phyloP scores from a whole-genome alignment of 2,113 vertebrate genomes.

The Hirundichthys speculiger region DNA sequence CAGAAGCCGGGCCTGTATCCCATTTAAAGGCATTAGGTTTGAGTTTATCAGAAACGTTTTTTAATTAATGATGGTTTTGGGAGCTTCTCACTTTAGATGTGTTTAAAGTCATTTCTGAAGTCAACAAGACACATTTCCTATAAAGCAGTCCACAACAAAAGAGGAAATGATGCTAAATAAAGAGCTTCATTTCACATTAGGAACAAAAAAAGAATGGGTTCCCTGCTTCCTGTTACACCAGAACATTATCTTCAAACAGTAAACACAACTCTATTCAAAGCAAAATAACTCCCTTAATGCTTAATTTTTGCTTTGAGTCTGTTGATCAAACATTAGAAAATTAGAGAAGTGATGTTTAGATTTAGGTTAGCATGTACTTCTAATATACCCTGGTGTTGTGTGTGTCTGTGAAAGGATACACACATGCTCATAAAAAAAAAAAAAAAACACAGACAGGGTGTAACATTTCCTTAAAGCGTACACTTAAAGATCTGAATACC shows the following conservation, averaged over 20 bases:
- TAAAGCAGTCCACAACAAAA: too few relatives aligned
- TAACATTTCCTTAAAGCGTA: slow-evolving; percentile 22
- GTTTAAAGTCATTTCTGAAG: too few relatives aligned
- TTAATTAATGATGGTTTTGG: too few relatives aligned
- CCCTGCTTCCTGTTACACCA: background rate
- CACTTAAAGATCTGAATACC: slow-evolving; percentile 58
- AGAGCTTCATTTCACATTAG: background rate
- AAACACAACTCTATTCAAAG: background rate
- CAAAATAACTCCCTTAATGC: too few relatives aligned
- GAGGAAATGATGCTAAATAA: slow-evolving; percentile 1
- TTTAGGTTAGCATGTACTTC: too few relatives aligned
- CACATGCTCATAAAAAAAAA: too few relatives aligned
- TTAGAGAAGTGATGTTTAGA: slow-evolving; percentile 3
- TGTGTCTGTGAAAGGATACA: background rate
- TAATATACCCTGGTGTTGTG: too few relatives aligned
- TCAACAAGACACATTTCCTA: too few relatives aligned
- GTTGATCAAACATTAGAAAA: background rate
- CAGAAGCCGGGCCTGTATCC: background rate
- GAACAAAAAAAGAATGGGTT: background rate
- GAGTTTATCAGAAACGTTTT: too few relatives aligned
- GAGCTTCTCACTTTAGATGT: too few relatives aligned
- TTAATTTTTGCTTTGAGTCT: background rate
- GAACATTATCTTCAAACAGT: too few relatives aligned
- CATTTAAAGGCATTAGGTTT: too few relatives aligned
- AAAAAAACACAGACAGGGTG: slow-evolving; percentile 12